Evolutionary conservation across 92 coral and sea anemone species (phyloP).

Genomic region (Bergia puertoricense): DNA sequence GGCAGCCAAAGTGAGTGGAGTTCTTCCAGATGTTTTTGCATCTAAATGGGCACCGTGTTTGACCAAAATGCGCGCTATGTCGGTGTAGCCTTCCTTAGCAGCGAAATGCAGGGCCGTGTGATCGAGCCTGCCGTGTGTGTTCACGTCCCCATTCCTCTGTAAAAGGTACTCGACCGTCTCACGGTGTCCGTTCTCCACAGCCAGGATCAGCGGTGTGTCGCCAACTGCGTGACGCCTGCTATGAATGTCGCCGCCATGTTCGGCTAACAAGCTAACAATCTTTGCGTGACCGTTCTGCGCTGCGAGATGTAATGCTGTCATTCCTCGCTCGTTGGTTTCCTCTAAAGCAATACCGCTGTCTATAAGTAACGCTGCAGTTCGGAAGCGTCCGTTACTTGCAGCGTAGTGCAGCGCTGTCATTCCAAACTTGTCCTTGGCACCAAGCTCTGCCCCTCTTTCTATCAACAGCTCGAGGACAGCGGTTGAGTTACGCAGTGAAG

Average conservation of each 20-base stretch:
- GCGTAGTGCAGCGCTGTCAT: slow-evolving; percentile 75
- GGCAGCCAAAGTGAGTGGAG: slow-evolving; percentile 73
- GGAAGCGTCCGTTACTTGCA: slow-evolving; percentile 59
- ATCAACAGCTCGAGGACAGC: slow-evolving; percentile 64
- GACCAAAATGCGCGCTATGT: slow-evolving; percentile 65
- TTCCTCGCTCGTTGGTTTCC: slow-evolving; percentile 67
- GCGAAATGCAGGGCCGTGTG: slow-evolving; percentile 81
- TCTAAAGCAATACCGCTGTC: slow-evolving; percentile 65
- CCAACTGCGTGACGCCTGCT: slow-evolving; percentile 65
- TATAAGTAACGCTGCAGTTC: slow-evolving; percentile 59
- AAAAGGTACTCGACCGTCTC: slow-evolving; percentile 68
- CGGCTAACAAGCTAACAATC: slow-evolving; percentile 62
- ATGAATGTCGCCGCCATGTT: slow-evolving; percentile 68
- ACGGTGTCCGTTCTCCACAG: slow-evolving; percentile 64
- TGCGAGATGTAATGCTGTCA: slow-evolving; percentile 73
- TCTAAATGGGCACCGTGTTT: slow-evolving; percentile 72
- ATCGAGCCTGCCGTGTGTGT: slow-evolving; percentile 71
- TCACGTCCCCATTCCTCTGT: slow-evolving; percentile 59
- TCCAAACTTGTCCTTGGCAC: slow-evolving; percentile 62
- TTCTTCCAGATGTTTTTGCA: slow-evolving; percentile 79
- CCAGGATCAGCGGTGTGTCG: slow-evolving; percentile 72
- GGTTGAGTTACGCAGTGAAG: slow-evolving; percentile 63
- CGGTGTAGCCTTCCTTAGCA: slow-evolving; percentile 65
- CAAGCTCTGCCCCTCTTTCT: slow-evolving; percentile 61
- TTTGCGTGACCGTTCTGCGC: slow-evolving; percentile 66